Base-by-base conservation (phyloP, 2,888 invertebrate species). In the Campoplex nolae region DNA sequence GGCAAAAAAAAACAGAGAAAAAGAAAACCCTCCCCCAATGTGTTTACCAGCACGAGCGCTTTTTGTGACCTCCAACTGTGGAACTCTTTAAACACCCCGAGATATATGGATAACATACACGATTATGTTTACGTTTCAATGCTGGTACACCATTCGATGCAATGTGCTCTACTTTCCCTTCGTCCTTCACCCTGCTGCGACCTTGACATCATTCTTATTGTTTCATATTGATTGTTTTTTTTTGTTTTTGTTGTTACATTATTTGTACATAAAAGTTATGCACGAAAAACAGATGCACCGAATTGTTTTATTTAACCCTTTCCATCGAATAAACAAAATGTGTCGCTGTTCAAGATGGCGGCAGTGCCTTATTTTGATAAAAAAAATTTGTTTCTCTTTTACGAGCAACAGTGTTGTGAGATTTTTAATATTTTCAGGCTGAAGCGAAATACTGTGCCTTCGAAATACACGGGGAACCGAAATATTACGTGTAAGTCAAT, bases 391-490 rank as follows among this genome's bases (percentile, higher is more conserved):
- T 56, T 16, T 42, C 45, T 56, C 16, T 71, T 56, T 28, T 9
- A 28, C 54, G 28, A 70, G 8, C 48, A 6, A 58, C 45, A 28
- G 42, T 56, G 13, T 67, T 35, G 68, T 70, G 38, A 76, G 70
- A 62, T 71, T 51, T 62, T 48, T 23, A 23, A 80, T 86, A 38
- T 80, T 87, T 93, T 90, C 85, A 94, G 94, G 93, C 93, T 90
- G 94, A 94, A 93, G 94, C 94, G 91, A 95, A 94, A 93, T 94
- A 93, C 91, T 95, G 95, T 93, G 94, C 94, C 91, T 94, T 94
- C 90, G 95, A 95, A 92, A 93, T 94, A 90, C 93, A 94, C 88
- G 95, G 95, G 89, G 94, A 95, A 90, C 92, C 93, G 88, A 95
- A 94, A 90, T 95, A 95, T 90, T 95, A 95, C 87, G 92, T 92